Percentiles rank a stretch among this genome's conserved stretches.
Evolutionary conservation across 2,113 vertebrate species (phyloP).

Genomic region (Nicator chloris): DNA sequence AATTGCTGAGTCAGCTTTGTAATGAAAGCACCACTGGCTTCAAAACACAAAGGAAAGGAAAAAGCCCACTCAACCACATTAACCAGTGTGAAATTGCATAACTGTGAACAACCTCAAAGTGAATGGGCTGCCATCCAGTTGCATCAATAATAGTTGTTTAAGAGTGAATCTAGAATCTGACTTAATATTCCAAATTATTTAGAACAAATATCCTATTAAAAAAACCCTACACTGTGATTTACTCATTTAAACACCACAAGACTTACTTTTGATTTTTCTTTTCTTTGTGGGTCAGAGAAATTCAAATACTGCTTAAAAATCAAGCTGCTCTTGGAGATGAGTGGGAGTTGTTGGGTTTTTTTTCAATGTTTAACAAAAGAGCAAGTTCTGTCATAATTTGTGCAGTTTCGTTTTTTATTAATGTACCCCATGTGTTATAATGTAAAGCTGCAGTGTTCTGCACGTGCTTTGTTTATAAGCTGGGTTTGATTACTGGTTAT

Average conservation of each 20-base stretch:
- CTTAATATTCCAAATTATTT: background rate
- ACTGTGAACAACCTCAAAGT: background rate
- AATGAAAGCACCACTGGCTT: background rate
- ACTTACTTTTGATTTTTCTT: background rate
- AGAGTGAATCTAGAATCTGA: background rate
- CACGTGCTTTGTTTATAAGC: background rate
- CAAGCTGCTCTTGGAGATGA: background rate
- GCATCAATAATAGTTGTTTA: background rate
- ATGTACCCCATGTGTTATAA: background rate
- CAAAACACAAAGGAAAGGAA: background rate
- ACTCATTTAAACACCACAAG: background rate
- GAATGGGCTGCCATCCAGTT: background rate
- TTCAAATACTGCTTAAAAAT: background rate
- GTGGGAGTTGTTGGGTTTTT: background rate
- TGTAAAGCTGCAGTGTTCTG: background rate
- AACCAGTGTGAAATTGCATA: background rate
- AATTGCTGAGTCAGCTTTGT: background rate
- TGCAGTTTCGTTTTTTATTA: background rate
- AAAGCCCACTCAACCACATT: background rate
- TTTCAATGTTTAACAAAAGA: background rate
- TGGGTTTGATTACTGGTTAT: background rate
- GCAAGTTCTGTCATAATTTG: background rate
- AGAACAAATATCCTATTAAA: background rate
- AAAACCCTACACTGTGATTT: background rate
- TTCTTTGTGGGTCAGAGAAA: background rate